Percentiles rank a stretch among this genome's conserved stretches.
Evolutionary conservation across 2,797 vertebrate genomes (phyloP).

Genomic region (Myiotriccus ornatus): DNA sequence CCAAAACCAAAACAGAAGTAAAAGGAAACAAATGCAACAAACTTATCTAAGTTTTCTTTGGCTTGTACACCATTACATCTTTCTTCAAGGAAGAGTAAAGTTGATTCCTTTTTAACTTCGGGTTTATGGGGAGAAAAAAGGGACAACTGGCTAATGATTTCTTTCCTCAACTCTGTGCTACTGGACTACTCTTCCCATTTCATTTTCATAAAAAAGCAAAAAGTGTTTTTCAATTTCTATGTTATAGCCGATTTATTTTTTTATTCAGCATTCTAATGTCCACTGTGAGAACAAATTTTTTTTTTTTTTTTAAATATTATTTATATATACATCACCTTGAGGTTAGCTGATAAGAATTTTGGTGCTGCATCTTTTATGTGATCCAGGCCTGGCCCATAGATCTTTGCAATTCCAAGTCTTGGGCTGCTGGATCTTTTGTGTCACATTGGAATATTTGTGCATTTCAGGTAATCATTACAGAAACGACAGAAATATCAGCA

Average conservation of each 20-base stretch:
- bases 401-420: neutral
- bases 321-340: neutral
- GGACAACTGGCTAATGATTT: neutral
- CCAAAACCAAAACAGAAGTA: neutral
- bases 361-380: neutral
- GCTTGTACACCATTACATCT: neutral
- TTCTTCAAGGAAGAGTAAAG: neutral
- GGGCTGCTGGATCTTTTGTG: neutral
- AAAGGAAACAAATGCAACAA: neutral
- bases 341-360: neutral
- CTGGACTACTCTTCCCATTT: neutral
- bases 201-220: neutral
- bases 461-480: neutral
- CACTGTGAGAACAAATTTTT: neutral
- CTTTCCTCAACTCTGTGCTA: neutral
- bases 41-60: neutral
- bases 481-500: neutral
- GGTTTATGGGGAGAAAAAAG: neutral
- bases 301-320: fast-evolving
- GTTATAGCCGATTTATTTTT: neutral
- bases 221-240: neutral
- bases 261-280: neutral
- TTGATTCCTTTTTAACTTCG: neutral
- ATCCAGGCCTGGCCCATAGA: neutral
- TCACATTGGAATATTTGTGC: neutral